Evolutionary conservation across 2,888 invertebrate genomes (phyloP).

Genomic region (Laspeyria flexula): DNA sequence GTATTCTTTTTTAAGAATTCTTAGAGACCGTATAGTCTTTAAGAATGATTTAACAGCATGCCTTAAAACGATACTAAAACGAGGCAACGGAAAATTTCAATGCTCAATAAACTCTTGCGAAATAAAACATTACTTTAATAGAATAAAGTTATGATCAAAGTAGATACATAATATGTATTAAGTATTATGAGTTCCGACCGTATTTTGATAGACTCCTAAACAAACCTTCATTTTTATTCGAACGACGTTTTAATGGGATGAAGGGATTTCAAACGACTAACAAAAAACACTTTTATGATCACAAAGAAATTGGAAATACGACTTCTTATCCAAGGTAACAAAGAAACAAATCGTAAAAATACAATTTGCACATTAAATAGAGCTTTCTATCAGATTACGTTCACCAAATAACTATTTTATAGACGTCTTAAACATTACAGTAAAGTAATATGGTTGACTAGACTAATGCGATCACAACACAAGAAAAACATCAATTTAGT

Average conservation of each 20-base stretch:
- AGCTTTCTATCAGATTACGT: slow-evolving; percentile 21
- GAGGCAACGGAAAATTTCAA: too few relatives aligned
- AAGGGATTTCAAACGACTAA: slow-evolving; percentile 18
- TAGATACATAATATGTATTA: background rate
- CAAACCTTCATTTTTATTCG: slow-evolving; percentile 15
- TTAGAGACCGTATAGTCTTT: too few relatives aligned
- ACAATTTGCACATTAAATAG: slow-evolving; percentile 29
- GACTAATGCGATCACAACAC: slow-evolving; percentile 1
- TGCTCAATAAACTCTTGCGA: background rate
- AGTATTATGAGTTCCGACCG: background rate
- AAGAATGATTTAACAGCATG: too few relatives aligned
- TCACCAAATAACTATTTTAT: slow-evolving; percentile 22
- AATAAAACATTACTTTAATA: background rate
- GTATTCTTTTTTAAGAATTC: too few relatives aligned
- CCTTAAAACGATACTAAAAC: too few relatives aligned
- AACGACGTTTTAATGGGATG: slow-evolving; percentile 14
- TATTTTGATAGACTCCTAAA: slow-evolving; percentile 14
- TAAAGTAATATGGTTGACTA: slow-evolving; percentile 2
- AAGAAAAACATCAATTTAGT: background rate
- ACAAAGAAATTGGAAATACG: slow-evolving; percentile 23
- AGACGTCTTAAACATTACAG: slow-evolving; percentile 9
- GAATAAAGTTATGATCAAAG: background rate
- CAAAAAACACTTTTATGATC: slow-evolving; percentile 23
- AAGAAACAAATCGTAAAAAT: slow-evolving; percentile 25
- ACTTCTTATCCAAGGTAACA: slow-evolving; percentile 19